Percentiles rank a stretch among this genome's conserved stretches.
These are phyloP conservation scores for Sicus ferrugineus DNA, from an alignment of 2,888 invertebrate genomes.

Conservation along the genomic window DNA sequence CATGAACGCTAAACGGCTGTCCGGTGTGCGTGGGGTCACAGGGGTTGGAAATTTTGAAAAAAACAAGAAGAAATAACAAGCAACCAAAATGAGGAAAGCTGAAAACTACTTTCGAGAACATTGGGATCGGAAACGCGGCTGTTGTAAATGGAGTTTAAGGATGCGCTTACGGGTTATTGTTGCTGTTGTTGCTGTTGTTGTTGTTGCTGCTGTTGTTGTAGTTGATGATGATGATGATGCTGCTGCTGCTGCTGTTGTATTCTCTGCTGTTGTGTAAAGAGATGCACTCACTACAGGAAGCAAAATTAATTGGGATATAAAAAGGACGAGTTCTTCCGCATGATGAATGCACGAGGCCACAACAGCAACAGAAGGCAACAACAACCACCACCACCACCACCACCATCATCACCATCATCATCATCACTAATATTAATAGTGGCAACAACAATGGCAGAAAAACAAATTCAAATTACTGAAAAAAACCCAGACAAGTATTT, in stretches of 20 bases:
- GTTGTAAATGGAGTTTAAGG: neutral
- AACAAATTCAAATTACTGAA: too few species aligned
- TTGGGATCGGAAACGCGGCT: neutral
- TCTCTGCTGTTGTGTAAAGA: neutral
- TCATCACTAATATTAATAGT: too few species aligned
- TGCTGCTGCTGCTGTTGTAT: neutral
- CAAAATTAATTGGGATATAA: neutral
- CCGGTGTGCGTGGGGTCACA: neutral
- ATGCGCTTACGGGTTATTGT: neutral
- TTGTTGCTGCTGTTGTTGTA: neutral
- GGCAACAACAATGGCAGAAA: too few species aligned
- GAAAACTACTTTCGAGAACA: neutral
- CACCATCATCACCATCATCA: too few species aligned
- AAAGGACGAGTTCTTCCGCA: neutral
- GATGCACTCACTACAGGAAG: neutral
- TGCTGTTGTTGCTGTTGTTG: neutral
- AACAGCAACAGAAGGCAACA: neutral
- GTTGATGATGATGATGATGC: conserved; percentile 1
- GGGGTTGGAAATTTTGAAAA: neutral
- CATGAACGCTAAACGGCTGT: neutral
- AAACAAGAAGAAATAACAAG: conserved; percentile 6
- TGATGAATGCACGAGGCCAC: neutral
- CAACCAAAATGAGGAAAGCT: neutral
- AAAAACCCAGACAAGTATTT: too few species aligned
- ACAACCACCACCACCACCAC: too few species aligned